Percentiles rank a stretch among this genome's conserved stretches.
Conservation (phyloP, 2,888 invertebrate genomes). For the Drosophila fungiperda region DNA sequence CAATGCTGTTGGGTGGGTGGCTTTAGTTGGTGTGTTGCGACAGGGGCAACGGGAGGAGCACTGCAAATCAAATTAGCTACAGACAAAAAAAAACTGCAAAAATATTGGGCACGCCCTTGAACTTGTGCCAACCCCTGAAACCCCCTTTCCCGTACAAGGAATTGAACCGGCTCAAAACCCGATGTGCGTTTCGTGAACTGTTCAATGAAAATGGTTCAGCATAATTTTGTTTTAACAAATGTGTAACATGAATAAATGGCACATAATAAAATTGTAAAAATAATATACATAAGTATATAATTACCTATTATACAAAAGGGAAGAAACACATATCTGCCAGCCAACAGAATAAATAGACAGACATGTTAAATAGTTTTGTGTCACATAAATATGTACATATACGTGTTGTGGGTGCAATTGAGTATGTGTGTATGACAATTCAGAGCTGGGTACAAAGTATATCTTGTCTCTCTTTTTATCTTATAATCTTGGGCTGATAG, state of each 20-base stretch:
- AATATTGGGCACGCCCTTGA: constrained; percentile 74
- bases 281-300: background rate
- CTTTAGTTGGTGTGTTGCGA: background rate
- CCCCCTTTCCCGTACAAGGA: constrained; percentile 6
- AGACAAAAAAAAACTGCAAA: constrained; percentile 35
- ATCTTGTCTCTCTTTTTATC: background rate
- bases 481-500: background rate
- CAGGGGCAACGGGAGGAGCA: constrained; percentile 2
- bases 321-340: background rate
- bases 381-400: background rate
- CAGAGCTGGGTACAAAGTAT: background rate
- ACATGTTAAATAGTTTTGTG: background rate
- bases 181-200: constrained; percentile 14
- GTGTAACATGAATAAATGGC: background rate
- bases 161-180: constrained; percentile 26
- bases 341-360: background rate
- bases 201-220: background rate
- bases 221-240: background rate
- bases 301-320: background rate
- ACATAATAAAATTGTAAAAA: background rate
- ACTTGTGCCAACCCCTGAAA: constrained; percentile 49
- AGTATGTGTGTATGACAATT: background rate
- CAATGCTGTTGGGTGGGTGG: background rate
- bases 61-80: constrained; percentile 57
- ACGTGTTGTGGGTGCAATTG: background rate